These are phyloP conservation scores for Hycleus cichorii DNA, from an alignment of 1,140 invertebrate species.

Conservation along the genomic window DNA sequence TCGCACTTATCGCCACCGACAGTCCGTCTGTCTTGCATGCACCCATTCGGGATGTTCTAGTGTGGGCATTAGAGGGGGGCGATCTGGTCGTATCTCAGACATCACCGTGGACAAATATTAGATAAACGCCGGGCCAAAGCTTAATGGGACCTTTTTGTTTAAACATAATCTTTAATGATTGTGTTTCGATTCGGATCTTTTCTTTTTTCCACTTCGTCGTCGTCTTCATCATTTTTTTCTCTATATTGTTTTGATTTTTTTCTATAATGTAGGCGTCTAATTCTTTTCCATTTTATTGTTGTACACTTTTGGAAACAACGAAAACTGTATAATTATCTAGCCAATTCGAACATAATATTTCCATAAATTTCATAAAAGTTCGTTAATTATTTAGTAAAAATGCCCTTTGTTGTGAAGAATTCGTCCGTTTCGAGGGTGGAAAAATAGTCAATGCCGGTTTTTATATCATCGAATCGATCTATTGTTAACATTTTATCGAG, in stretches of 20 bases:
- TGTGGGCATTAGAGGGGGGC: not conserved
- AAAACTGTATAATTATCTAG: too few relatives aligned
- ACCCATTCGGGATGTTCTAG: conserved; percentile 4
- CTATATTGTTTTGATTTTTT: not conserved
- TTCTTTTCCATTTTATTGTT: not conserved
- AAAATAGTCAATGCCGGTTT: too few relatives aligned
- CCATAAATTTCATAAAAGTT: not conserved
- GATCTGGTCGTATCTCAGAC: conserved; percentile 29
- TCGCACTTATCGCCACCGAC: conserved; percentile 12
- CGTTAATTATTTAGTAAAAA: conserved; percentile 2
- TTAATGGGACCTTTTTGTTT: conserved; percentile 42
- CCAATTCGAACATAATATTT: not conserved
- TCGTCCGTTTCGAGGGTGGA: too few relatives aligned
- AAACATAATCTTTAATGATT: conserved; percentile 40
- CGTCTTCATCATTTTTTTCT: not conserved
- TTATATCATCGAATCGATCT: too few relatives aligned
- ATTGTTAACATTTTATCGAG: conserved; percentile 5
- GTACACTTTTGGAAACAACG: not conserved
- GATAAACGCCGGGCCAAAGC: conserved; percentile 33
- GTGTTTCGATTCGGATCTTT: conserved; percentile 15
- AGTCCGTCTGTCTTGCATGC: conserved; percentile 16
- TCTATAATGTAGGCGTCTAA: not conserved
- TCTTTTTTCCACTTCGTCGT: not conserved
- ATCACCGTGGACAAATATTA: conserved; percentile 41
- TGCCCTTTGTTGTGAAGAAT: not conserved